Evolutionary conservation across 1,140 invertebrate genomes (phyloP).

Genomic region (Apis cerana): DNA sequence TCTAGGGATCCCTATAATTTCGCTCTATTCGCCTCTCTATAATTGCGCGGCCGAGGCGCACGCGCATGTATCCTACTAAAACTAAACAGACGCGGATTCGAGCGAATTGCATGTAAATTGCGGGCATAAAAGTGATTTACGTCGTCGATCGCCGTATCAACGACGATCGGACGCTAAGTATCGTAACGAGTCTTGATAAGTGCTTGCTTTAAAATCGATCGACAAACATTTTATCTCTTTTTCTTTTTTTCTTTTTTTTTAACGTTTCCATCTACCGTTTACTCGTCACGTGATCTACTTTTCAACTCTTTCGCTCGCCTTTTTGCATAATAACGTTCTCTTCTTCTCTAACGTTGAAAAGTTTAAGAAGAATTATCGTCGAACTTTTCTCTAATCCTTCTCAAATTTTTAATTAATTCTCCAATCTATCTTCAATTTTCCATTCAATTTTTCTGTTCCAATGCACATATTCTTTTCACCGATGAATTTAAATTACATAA

Average conservation of each 20-base stretch:
- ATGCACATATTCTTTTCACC: no score
- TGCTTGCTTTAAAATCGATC: neutral
- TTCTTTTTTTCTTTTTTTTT: no score
- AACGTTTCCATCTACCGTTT: neutral
- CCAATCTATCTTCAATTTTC: no score
- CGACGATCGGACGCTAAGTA: constrained; percentile 1
- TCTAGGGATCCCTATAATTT: constrained; percentile 35
- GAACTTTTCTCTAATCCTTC: no score
- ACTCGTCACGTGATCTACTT: neutral
- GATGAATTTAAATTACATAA: no score
- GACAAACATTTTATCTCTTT: no score
- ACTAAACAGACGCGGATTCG: constrained; percentile 13
- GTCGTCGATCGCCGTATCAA: neutral
- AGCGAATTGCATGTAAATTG: constrained; percentile 32
- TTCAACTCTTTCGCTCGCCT: no score
- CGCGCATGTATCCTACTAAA: neutral
- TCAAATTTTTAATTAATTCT: no score
- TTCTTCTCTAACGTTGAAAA: no score
- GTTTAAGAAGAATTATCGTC: no score
- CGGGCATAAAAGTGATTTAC: constrained; percentile 31
- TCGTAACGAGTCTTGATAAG: neutral
- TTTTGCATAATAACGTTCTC: no score
- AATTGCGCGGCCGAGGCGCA: constrained; percentile 6
- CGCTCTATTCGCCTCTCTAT: constrained; percentile 35
- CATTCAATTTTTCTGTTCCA: no score